Evolutionary conservation across 1,140 invertebrate genomes (phyloP).

Genomic region (Ceratina calcarata): DNA sequence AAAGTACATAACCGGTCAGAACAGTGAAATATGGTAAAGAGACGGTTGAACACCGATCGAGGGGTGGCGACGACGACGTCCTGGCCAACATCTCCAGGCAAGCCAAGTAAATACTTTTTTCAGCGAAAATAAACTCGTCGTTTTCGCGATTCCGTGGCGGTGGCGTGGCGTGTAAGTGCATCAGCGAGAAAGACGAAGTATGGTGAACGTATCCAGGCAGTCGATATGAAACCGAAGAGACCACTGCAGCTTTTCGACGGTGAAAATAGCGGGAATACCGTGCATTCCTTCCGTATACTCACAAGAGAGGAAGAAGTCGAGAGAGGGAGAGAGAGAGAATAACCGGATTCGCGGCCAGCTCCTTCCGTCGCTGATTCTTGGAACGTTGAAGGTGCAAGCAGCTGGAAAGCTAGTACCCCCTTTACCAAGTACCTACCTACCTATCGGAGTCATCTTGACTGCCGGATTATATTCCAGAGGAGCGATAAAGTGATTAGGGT

Average conservation of each 20-base stretch:
- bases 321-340: slow-evolving; percentile 19
- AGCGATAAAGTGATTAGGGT: slow-evolving; percentile 67
- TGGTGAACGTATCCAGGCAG: slow-evolving; percentile 19
- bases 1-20: background rate
- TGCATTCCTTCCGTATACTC: slow-evolving; percentile 60
- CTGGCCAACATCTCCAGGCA: background rate
- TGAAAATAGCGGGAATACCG: slow-evolving; percentile 58
- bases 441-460: slow-evolving; percentile 34
- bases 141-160: slow-evolving; percentile 6
- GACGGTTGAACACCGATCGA: too few relatives aligned
- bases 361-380: slow-evolving; percentile 57
- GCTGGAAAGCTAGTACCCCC: slow-evolving; percentile 22
- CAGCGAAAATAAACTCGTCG: slow-evolving; percentile 13
- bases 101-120: slow-evolving; percentile 17
- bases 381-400: slow-evolving; percentile 26
- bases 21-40: background rate
- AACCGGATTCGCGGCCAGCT: slow-evolving; percentile 41
- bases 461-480: slow-evolving; percentile 55
- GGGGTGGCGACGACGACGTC: too few relatives aligned
- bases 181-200: background rate
- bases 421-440: background rate
- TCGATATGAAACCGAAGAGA: slow-evolving; percentile 58
- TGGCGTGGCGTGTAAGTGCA: slow-evolving; percentile 2
- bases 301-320: too few relatives aligned
- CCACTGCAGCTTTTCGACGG: slow-evolving; percentile 51